phyloP scores from a whole-genome alignment of 2,888 invertebrate genomes.

The Mesorhabditis sp. region DNA sequence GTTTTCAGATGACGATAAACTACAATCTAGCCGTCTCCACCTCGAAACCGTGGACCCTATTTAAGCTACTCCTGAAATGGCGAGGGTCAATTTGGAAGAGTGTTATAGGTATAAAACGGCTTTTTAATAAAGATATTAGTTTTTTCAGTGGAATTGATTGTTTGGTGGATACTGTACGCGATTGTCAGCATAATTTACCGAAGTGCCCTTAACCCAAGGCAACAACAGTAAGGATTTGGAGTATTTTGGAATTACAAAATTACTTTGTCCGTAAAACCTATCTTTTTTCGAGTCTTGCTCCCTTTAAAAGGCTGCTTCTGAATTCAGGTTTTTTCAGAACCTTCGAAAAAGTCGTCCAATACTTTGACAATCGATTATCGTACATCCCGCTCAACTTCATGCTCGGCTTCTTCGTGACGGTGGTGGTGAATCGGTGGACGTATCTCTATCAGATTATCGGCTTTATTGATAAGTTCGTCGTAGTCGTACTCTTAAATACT shows the following conservation, averaged over 20 bases:
- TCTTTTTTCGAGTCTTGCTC: background rate
- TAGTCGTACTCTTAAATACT: too few relatives aligned
- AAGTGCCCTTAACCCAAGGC: constrained; percentile 34
- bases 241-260: background rate
- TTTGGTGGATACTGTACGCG: constrained; percentile 38
- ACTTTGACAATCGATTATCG: constrained; percentile 34
- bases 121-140: background rate
- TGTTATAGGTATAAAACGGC: constrained; percentile 17
- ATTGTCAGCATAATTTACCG: constrained; percentile 36
- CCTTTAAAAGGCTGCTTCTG: background rate
- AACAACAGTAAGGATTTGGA: constrained; percentile 31
- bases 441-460: constrained; percentile 44
- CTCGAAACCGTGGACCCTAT: constrained; percentile 42
- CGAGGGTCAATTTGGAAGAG: constrained; percentile 43
- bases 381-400: constrained; percentile 45
- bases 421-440: constrained; percentile 43
- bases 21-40: constrained; percentile 45
- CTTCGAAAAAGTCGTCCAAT: constrained; percentile 39
- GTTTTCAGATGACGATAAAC: constrained; percentile 37
- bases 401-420: constrained; percentile 44
- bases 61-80: constrained; percentile 45
- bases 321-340: constrained; percentile 20
- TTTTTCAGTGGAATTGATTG: constrained; percentile 27
- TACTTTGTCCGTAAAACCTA: background rate
- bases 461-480: constrained; percentile 43